Evolutionary conservation across 2,113 vertebrate genomes (phyloP), one percentile per base, ranked within the genome.

Genomic region (Ophthalmolycus amberensis): DNA sequence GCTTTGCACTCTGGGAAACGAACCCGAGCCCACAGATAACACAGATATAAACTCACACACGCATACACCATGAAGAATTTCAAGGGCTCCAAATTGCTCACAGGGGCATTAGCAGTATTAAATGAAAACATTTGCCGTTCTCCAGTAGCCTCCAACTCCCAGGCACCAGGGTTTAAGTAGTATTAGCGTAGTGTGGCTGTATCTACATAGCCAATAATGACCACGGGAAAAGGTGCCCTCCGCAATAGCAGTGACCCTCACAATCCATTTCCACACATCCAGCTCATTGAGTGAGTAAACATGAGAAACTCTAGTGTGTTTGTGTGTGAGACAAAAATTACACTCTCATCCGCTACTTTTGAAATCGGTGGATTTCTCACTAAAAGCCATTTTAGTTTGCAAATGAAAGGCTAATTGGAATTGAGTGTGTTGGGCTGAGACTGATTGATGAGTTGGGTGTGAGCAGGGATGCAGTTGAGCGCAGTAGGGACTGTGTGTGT

Each of bases 351-450:
- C 74, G 71, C 75, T 77, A 38, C 59, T 71, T 88, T 90, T 71
- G 76, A 75, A 83, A 79, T 85, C 74, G 87, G 85, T 67, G 46
- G 75, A 88, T 89, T 91, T 83, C 70, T 86, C 84, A 71, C 68
- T 87, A 73, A 79, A 87, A 89, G 80, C 83, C 75, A 44, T 87
- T 90, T 91, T 88, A 83, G 82, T 84, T 88, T 85, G 71, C 79
- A 90, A 90, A 89, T 91, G 82, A 91, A 93, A 87, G 67, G 56
- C 87, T 92, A 90, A 92, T 90, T 90, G 91, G 76, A 91, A 89
- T 88, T 85, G 88, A 92, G 90, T 89, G 76, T 78, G 79, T 79
- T 69, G 67, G 82, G 67, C 80, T 79, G 58, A 67, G 79, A 79
- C 79, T 89, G 90, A 90, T 91, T 91, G 89, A 93, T 91, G 90